Evolutionary conservation across 2,797 vertebrate species (phyloP).

Genomic region (Sternotherus odoratus): DNA sequence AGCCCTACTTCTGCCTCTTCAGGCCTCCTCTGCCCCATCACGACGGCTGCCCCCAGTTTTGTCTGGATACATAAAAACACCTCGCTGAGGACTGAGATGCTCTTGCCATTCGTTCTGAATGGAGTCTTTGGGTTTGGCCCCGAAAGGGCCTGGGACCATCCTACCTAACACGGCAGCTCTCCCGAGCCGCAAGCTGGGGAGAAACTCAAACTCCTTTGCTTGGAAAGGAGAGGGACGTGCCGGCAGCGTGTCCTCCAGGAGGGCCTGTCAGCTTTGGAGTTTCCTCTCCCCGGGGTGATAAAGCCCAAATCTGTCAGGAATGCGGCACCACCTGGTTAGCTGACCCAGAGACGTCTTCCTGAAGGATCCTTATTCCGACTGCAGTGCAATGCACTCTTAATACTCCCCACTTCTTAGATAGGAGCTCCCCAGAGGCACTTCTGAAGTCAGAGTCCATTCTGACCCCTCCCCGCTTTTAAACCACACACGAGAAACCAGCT

Average conservation of each 20-base stretch:
- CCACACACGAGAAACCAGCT: background rate
- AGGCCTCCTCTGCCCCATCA: background rate
- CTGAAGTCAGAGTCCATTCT: background rate
- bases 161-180: background rate
- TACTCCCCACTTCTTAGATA: background rate
- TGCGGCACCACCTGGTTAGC: background rate
- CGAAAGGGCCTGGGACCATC: background rate
- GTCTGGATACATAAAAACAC: too few species aligned
- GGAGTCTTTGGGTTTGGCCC: background rate
- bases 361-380: background rate
- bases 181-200: background rate
- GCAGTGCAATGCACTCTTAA: background rate
- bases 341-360: background rate
- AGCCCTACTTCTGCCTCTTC: background rate
- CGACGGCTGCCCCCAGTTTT: background rate
- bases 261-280: background rate
- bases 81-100: too few species aligned
- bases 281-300: background rate
- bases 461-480: background rate
- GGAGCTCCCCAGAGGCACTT: background rate
- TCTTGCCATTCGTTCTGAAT: background rate
- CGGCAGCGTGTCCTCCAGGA: background rate
- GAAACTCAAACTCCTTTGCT: background rate
- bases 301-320: background rate
- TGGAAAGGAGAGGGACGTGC: fast-evolving